phyloP scores from a whole-genome alignment of 1,140 invertebrate genomes.

The Brachionus plicatilis region DNA sequence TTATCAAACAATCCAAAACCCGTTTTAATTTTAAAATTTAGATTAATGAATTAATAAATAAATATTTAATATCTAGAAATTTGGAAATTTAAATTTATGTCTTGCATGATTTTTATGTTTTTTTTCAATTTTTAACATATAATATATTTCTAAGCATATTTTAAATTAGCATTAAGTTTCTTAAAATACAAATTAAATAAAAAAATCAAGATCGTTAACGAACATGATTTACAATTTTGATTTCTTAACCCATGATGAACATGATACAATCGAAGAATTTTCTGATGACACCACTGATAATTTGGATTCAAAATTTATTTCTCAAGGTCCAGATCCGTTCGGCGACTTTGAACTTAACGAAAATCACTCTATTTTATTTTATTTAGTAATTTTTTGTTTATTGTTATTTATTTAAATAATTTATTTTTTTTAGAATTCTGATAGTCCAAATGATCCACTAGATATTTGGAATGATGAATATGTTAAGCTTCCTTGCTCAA shows the following conservation, averaged over 20 bases:
- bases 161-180: background rate
- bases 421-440: background rate
- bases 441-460: background rate
- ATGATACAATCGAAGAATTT: background rate
- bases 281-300: background rate
- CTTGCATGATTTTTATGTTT: background rate
- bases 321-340: background rate
- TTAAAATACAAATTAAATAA: background rate
- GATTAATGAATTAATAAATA: too few species aligned
- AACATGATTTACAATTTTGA: background rate
- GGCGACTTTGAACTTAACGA: background rate
- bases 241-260: background rate
- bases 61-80: too few species aligned
- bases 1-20: too few species aligned
- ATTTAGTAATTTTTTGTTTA: background rate
- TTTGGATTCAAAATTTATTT: background rate
- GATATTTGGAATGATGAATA: background rate
- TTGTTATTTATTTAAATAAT: background rate
- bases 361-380: background rate
- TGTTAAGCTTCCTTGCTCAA: conserved; percentile 6
- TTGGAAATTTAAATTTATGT: too few species aligned
- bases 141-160: background rate
- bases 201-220: background rate
- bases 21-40: too few species aligned
- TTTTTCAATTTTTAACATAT: background rate